phyloP scores from a whole-genome alignment of 2,113 vertebrate genomes.

The Pygoscelis antarcticus region DNA sequence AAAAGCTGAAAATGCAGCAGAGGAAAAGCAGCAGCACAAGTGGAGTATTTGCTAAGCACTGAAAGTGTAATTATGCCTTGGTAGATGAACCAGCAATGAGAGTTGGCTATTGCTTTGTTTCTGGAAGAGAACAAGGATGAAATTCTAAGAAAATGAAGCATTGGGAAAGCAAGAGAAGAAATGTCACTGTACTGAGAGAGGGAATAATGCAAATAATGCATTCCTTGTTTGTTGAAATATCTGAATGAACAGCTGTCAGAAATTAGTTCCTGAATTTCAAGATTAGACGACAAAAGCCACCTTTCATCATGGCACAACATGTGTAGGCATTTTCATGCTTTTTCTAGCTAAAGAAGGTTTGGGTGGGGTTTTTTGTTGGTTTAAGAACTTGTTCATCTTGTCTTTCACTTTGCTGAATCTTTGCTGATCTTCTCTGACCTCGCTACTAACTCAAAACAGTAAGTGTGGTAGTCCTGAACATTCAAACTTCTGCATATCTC shows the following conservation, averaged over 20 bases:
- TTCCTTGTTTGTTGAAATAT: neutral
- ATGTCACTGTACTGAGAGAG: neutral
- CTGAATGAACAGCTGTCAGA: neutral
- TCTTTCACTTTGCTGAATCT: neutral
- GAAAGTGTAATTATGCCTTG: neutral
- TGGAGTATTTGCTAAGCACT: neutral
- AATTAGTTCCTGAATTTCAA: neutral
- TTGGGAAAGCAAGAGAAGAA: neutral
- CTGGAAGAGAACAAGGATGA: neutral
- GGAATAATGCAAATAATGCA: neutral
- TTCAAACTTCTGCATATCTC: neutral
- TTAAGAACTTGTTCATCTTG: neutral
- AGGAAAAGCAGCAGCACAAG: neutral
- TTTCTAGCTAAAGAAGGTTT: neutral
- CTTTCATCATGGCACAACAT: neutral
- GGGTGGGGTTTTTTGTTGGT: neutral
- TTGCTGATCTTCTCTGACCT: neutral
- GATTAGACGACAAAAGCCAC: neutral
- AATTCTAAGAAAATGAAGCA: neutral
- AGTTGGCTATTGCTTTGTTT: neutral
- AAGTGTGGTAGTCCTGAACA: neutral
- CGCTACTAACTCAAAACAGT: neutral
- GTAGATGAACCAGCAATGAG: neutral
- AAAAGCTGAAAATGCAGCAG: conserved; percentile 11
- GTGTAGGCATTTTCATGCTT: neutral